Base-by-base conservation (phyloP, 1,140 invertebrate genomes). In the Drosophila albomicans region DNA sequence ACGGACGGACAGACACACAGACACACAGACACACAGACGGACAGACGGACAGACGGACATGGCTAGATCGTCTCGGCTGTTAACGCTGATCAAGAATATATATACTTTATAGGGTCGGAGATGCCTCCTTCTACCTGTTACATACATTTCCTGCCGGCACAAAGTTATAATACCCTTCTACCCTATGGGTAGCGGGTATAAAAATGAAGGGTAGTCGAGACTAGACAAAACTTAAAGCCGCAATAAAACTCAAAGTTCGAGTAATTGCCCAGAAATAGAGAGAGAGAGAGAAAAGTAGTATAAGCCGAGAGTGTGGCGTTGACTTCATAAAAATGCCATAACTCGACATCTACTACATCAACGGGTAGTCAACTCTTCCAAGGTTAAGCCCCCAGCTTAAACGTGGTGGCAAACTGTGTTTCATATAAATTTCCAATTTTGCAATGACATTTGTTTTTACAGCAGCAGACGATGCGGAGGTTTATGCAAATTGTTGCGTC, bases 281-380 rank as follows among this genome's bases (percentile, higher is more conserved):
- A 20, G 20, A 25, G 20, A 25, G 20, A 25, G 20, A 25, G 20
- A 25, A 25, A 25, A 25, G 20, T 25, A 25, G 20, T 25, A 25
- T 4, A 25, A 25, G 20, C 20, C 3, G 58, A 58, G 58, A 35
- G 56, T 28, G 57, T 20, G 48, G 16, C 61, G 51, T 66, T 56
- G 57, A 82, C 56, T 87, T 88, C 74, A 80, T 79, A 79, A 79
- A 87, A 87, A 78, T 56, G 73, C 66, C 79, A 82, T 87, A 87
- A 80, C 84, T 78, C 35, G 62, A 58, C 38, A 51, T 41, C 62
- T 48, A 54, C n/a, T 48, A 49, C 10, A 58, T 13, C 30, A 32
- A 45, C 38, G 41, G 7, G 20, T 46, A 59, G 35, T 72, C 46
- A 51, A 49, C 51, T 45, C 20, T 28, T 16, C 6, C 56, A 48